These are phyloP conservation scores for Magallana ariakensis DNA, from an alignment of 1,140 invertebrate genomes.

Conservation along the genomic window DNA sequence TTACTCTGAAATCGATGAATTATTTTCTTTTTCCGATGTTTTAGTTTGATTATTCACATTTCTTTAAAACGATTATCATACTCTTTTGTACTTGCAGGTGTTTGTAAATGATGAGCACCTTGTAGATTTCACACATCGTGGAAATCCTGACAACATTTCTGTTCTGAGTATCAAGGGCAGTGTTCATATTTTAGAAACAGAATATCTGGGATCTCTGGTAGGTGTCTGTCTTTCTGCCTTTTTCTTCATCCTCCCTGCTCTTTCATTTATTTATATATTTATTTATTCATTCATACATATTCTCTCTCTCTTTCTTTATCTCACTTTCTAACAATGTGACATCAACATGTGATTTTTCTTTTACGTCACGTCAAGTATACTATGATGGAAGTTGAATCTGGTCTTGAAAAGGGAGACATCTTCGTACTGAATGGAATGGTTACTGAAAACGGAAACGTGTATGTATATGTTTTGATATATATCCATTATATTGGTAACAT, in stretches of 20 bases:
- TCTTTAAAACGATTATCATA: not conserved
- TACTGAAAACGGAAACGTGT: not conserved
- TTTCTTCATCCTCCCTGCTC: no score
- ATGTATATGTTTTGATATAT: not conserved
- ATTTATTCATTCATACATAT: no score
- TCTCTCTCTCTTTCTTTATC: no score
- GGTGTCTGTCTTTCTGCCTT: no score
- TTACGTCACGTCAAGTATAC: not conserved
- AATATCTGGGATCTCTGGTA: not conserved
- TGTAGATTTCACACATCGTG: conserved; percentile 64
- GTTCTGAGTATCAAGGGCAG: not conserved
- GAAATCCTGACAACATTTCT: conserved; percentile 10
- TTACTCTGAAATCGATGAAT: not conserved
- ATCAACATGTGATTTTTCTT: not conserved
- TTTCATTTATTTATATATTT: no score
- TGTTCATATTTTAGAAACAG: not conserved
- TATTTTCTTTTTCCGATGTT: not conserved
- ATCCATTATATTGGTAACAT: no score
- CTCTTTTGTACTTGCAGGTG: conserved; percentile 62
- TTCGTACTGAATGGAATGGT: not conserved
- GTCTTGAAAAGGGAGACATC: not conserved
- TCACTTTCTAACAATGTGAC: no score
- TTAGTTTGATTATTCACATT: not conserved
- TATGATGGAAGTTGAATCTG: not conserved
- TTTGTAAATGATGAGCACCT: conserved; percentile 70